These are phyloP conservation scores for Homarus americanus DNA, from an alignment of 1,140 invertebrate genomes.

Conservation along the genomic window DNA sequence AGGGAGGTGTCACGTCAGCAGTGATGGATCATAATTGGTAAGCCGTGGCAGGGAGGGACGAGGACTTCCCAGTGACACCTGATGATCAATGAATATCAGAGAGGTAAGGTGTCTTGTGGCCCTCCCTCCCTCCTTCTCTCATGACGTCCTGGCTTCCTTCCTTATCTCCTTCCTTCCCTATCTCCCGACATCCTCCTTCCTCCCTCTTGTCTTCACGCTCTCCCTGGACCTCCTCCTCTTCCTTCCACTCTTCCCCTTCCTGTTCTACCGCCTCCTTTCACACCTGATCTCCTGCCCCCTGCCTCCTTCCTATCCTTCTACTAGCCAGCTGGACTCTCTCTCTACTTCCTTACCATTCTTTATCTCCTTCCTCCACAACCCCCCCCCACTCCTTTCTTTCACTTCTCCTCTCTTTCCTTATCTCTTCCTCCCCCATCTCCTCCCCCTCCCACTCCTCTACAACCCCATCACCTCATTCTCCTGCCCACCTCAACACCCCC, in stretches of 20 bases:
- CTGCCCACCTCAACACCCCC: no score
- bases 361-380: background rate
- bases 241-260: no score
- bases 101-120: background rate
- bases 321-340: no score
- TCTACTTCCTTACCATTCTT: background rate
- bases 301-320: no score
- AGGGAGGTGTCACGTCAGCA: background rate
- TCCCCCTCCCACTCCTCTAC: background rate
- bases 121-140: background rate
- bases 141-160: background rate
- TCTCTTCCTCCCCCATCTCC: background rate
- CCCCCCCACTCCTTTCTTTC: conserved; percentile 3
- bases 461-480: no score
- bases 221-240: no score
- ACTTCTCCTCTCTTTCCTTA: background rate
- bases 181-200: background rate
- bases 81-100: background rate
- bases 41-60: background rate
- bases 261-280: no score
- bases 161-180: no score
- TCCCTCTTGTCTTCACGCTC: no score
- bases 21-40: background rate
- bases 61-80: background rate
- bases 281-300: no score